A percentile compares a stretch with the other conserved stretches of the same genome.
These are phyloP conservation scores for Echiichthys vipera DNA, from an alignment of 2,797 vertebrate genomes.

Conservation along the genomic window DNA sequence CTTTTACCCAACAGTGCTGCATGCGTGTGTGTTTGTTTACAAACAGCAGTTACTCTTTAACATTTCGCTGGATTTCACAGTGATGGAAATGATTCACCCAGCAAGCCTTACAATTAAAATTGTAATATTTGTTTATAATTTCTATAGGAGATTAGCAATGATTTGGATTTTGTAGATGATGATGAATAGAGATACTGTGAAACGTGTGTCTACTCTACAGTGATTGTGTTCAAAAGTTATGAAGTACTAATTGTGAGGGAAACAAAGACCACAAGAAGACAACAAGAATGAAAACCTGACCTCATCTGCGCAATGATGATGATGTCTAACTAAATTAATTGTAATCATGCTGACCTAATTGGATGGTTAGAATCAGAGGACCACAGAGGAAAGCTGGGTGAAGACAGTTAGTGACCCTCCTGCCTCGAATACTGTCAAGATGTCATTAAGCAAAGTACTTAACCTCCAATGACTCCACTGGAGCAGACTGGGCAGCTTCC, in stretches of 20 bases:
- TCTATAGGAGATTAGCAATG: background rate
- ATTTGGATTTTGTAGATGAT: background rate
- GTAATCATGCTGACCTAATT: slow-evolving; percentile 33
- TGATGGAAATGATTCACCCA: background rate
- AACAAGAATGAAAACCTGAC: slow-evolving; percentile 5
- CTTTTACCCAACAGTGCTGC: too few species aligned
- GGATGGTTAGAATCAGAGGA: slow-evolving; percentile 23
- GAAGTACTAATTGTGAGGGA: slow-evolving; percentile 7
- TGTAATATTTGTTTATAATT: background rate
- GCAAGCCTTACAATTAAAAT: background rate
- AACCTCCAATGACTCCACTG: slow-evolving; percentile 8
- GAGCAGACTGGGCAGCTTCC: slow-evolving; percentile 16
- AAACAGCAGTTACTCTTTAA: too few species aligned
- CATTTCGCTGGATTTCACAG: background rate
- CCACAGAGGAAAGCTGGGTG: slow-evolving; percentile 4
- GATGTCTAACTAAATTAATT: slow-evolving; percentile 22
- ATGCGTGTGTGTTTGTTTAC: too few species aligned
- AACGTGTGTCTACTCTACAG: background rate
- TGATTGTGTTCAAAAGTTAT: background rate
- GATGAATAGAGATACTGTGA: background rate
- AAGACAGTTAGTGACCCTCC: slow-evolving; percentile 12
- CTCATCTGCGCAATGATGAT: slow-evolving; percentile 1
- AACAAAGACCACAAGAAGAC: slow-evolving; percentile 20
- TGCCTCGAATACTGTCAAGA: slow-evolving; percentile 30
- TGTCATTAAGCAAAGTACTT: slow-evolving; percentile 19